Evolutionary conservation across 2,797 vertebrate genomes (phyloP), one percentile per base, ranked within the genome.

Genomic region (Poeciliopsis turneri): DNA sequence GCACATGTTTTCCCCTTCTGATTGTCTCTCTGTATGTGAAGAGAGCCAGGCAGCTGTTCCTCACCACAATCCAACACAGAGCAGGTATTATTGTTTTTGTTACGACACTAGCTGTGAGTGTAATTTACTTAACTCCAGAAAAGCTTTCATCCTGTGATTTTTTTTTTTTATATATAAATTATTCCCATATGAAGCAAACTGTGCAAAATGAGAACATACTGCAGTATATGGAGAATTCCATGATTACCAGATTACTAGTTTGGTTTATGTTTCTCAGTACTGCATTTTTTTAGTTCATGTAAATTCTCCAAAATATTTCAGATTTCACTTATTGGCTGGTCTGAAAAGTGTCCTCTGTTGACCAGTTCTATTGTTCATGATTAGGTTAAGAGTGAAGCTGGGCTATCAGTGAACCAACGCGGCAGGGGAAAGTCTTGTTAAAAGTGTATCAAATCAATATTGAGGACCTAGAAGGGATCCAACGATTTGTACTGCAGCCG

Each of bases 1-100:
- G 88, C 92, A 93, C 74, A 89, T 93, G 93, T 93, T 83, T 83
- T 79, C 76, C 79, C 79, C 68, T 70, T 69, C 72, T 77, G 78
- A 57, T 69, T 43, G 76, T 80, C 72, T 80, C 72, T 39, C 45
- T 81, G 72, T 86, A 84, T 76, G 83, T 39, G 33, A 39, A 39
- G 61, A 86, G 83, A 89, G 89, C 88, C 73, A 70, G 84, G 76
- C 89, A 78, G 81, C 76, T 51, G 49, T 75, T 82, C 86, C 76
- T 69, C 66, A 41, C 20, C 66, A 43, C 66, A 69, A 25, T 25
- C 47, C n/a, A 77, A 61, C 78, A 74, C 78, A 83, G 84, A 80
- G 39, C 73, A 80, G 83, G 85, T 90, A 78, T 51, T 36, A 46
- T 41, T 55, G 16, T 45, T 71, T 11, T n/a, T 25, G 23, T 41